Conservation (phyloP, 2,113 vertebrate genomes). For the Engystomops pustulosus region DNA sequence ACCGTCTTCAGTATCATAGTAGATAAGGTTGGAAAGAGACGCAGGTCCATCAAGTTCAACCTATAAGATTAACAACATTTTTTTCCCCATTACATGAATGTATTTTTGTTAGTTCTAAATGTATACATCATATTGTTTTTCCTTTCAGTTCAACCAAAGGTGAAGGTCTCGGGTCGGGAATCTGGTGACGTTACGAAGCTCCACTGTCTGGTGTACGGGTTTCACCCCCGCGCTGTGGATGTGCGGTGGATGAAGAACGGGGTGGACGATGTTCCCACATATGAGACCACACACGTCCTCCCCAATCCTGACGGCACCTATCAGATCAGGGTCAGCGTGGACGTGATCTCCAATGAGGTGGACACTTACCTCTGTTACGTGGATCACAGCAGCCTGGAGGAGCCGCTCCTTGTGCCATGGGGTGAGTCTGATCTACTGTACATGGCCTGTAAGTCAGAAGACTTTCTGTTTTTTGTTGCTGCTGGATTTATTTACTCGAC, state of each 20-base stretch:
- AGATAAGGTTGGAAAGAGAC: no score
- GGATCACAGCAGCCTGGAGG: slow-evolving; percentile 7
- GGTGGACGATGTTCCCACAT: neutral
- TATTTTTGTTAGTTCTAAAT: no score
- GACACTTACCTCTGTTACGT: slow-evolving; percentile 1
- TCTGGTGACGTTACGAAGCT: neutral
- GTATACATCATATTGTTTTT: neutral
- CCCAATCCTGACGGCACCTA: slow-evolving; percentile 11
- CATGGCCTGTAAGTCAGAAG: no score
- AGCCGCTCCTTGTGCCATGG: neutral
- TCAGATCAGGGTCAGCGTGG: neutral
- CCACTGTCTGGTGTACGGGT: slow-evolving; percentile 28
- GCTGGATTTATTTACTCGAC: no score
- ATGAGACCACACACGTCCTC: neutral
- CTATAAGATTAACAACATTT: no score
- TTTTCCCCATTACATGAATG: no score
- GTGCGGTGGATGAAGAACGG: slow-evolving; percentile 21
- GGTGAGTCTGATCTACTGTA: neutral
- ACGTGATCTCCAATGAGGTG: neutral
- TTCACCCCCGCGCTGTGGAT: slow-evolving; percentile 31
- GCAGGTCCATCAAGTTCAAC: no score
- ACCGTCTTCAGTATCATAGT: no score
- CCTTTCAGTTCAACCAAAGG: neutral
- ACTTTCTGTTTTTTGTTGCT: no score
- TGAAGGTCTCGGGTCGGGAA: neutral